Conservation (phyloP, 2,888 invertebrate genomes). For the Caenorhabditis doughertyi region DNA sequence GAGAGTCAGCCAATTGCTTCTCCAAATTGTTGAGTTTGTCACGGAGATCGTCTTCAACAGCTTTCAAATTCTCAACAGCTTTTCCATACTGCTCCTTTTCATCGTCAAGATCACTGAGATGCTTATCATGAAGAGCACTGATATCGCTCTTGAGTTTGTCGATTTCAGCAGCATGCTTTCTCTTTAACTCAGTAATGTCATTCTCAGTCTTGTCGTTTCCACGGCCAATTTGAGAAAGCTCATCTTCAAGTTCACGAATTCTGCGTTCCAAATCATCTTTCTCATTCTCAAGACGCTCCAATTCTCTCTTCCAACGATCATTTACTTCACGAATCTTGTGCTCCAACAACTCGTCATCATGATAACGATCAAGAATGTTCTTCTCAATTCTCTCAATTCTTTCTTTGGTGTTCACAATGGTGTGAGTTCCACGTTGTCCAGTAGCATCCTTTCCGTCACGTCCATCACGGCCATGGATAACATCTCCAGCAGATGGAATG, state of each 20-base stretch:
- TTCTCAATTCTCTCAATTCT: slow-evolving; percentile 63
- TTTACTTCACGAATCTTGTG: slow-evolving; percentile 78
- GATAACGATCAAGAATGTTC: slow-evolving; percentile 68
- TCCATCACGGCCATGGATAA: slow-evolving; percentile 66
- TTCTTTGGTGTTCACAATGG: slow-evolving; percentile 50
- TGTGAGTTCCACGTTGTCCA: slow-evolving; percentile 51
- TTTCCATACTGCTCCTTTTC: slow-evolving; percentile 80
- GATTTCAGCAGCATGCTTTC: slow-evolving; percentile 80
- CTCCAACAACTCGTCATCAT: slow-evolving; percentile 78
- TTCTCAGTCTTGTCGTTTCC: slow-evolving; percentile 76
- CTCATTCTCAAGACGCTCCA: slow-evolving; percentile 81
- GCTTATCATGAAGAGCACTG: slow-evolving; percentile 77
- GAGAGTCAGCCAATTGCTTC: slow-evolving; percentile 78
- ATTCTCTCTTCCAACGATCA: slow-evolving; percentile 80
- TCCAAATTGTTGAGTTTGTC: slow-evolving; percentile 78
- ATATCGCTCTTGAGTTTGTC: slow-evolving; percentile 80
- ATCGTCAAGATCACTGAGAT: slow-evolving; percentile 80
- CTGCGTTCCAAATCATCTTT: slow-evolving; percentile 80
- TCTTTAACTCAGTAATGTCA: slow-evolving; percentile 77
- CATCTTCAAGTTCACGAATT: slow-evolving; percentile 80
- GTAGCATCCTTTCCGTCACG: slow-evolving; percentile 52
- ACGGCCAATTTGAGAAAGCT: slow-evolving; percentile 77
- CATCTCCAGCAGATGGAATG: slow-evolving; percentile 54
- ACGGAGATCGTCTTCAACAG: slow-evolving; percentile 78
- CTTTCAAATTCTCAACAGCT: slow-evolving; percentile 75